phyloP scores from a whole-genome alignment of 2,888 invertebrate species.

The Agrochola lota region DNA sequence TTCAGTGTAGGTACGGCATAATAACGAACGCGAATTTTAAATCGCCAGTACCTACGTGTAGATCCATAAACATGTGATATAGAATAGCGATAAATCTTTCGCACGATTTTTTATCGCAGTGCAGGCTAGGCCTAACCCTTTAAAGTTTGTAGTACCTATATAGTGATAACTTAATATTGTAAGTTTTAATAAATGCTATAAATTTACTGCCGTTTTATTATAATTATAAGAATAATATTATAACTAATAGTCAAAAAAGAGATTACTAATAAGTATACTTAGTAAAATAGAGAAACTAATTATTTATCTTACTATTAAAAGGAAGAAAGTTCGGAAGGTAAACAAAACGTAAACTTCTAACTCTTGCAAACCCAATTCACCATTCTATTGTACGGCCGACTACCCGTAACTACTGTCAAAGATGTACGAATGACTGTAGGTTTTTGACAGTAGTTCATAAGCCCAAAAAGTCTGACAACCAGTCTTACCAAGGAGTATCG shows the following conservation, averaged over 20 bases:
- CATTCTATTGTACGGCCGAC: background rate
- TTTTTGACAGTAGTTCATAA: background rate
- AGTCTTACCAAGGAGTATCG: background rate
- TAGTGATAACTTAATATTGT: background rate
- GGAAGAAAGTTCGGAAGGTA: background rate
- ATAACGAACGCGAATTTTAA: too few species aligned
- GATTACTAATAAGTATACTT: background rate
- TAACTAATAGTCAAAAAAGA: background rate
- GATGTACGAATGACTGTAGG: too few species aligned
- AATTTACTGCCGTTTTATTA: background rate
- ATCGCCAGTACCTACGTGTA: too few species aligned
- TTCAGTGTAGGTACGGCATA: too few species aligned
- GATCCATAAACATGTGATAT: too few species aligned
- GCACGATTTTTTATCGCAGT: too few species aligned
- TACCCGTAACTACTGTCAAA: too few species aligned
- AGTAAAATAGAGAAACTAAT: background rate
- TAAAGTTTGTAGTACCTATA: background rate
- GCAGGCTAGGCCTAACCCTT: too few species aligned
- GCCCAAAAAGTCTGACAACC: background rate
- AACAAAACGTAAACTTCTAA: background rate
- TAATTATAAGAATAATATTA: background rate
- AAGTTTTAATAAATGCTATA: constrained; percentile 23
- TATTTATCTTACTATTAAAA: background rate
- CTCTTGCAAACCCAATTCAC: background rate
- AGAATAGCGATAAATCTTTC: too few species aligned